Percentiles rank a stretch among this genome's conserved stretches.
These are phyloP conservation scores for Spodoptera littoralis DNA, from an alignment of 2,888 invertebrate species.

Conservation along the genomic window DNA sequence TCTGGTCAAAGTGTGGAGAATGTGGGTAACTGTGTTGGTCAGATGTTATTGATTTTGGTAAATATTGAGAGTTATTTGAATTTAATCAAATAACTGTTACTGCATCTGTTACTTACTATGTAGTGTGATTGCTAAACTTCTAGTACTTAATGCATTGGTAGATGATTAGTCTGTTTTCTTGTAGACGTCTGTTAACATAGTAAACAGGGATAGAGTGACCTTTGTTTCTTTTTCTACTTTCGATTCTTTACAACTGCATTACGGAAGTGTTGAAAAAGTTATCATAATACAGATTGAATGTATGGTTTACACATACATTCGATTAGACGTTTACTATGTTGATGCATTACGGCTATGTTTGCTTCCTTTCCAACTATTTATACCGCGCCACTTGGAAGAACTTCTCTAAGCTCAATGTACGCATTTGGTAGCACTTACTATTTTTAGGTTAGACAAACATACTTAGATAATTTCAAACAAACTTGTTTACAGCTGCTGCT, in stretches of 20 bases:
- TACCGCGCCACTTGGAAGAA: conserved; percentile 41
- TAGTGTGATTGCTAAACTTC: too few relatives aligned
- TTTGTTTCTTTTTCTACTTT: too few relatives aligned
- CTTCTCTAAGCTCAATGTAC: conserved; percentile 43
- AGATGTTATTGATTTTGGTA: too few relatives aligned
- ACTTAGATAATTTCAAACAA: conserved; percentile 49
- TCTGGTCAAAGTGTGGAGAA: not conserved
- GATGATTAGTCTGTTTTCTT: too few relatives aligned
- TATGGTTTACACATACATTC: conserved; percentile 29
- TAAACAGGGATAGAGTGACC: too few relatives aligned
- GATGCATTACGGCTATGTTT: conserved; percentile 37
- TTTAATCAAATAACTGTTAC: too few relatives aligned
- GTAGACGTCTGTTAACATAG: too few relatives aligned
- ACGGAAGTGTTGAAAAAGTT: conserved; percentile 24
- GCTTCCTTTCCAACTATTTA: conserved; percentile 41
- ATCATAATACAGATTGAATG: conserved; percentile 35
- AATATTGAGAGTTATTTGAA: too few relatives aligned
- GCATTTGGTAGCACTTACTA: conserved; percentile 52
- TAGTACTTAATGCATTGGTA: too few relatives aligned
- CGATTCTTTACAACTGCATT: conserved; percentile 10
- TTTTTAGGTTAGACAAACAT: conserved; percentile 61
- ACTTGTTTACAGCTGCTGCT: conserved; percentile 56
- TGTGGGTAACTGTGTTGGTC: too few relatives aligned
- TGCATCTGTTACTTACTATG: too few relatives aligned
- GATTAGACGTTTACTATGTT: conserved; percentile 28